phyloP scores from a whole-genome alignment of 2,113 vertebrate genomes.

The Malurus cyaneus region DNA sequence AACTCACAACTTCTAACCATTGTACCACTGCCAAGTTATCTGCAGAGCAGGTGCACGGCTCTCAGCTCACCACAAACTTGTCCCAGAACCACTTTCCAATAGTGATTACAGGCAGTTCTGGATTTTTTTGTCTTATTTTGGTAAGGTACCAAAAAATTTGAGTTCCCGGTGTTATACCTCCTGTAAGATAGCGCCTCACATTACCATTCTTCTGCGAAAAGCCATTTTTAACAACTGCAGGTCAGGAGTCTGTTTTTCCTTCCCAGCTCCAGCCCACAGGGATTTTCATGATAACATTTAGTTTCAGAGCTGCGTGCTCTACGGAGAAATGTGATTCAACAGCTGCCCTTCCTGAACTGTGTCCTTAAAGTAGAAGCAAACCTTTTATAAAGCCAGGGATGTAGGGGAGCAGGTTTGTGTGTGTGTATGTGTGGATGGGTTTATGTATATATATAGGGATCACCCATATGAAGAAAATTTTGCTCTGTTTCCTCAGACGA shows the following conservation, averaged over 20 bases:
- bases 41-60: neutral
- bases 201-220: conserved; percentile 49
- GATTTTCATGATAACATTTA: conserved; percentile 60
- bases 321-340: conserved; percentile 43
- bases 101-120: neutral
- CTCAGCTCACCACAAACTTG: neutral
- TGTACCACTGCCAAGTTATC: rapidly evolving
- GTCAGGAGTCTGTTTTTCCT: conserved; percentile 45
- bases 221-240: conserved; percentile 55
- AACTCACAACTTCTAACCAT: neutral
- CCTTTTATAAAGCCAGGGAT: neutral
- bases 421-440: neutral
- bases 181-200: neutral
- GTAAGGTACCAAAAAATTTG: neutral
- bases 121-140: neutral
- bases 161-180: neutral
- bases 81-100: neutral
- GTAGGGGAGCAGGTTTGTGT: neutral
- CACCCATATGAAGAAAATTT: neutral
- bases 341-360: conserved; percentile 21
- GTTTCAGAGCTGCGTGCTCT: neutral
- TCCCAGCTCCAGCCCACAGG: conserved; percentile 21
- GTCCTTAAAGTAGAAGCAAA: conserved; percentile 44
- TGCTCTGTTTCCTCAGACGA: neutral
- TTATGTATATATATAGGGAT: neutral